A percentile compares a stretch with the other conserved stretches of the same genome.
Conservation (phyloP, 2,113 vertebrate species). For the Pelodiscus sinensis region DNA sequence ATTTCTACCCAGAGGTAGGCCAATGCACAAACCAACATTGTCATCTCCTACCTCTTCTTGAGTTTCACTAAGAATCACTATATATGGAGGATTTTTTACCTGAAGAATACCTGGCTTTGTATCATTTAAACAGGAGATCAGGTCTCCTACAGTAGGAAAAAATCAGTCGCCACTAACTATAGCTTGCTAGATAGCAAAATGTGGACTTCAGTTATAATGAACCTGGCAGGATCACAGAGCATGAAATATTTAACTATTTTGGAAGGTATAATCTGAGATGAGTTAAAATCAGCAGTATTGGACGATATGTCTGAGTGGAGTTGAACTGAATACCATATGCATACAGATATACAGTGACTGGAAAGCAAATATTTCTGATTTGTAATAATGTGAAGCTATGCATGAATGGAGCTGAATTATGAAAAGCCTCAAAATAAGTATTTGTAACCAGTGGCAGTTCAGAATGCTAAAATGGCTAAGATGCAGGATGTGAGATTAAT, state of each 20-base stretch:
- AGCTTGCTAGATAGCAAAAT: neutral
- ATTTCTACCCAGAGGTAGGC: neutral
- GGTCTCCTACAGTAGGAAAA: neutral
- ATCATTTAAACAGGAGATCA: neutral
- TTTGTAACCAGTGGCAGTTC: constrained; percentile 10
- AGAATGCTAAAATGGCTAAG: constrained; percentile 13
- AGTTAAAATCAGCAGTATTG: constrained; percentile 19
- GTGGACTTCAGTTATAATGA: neutral
- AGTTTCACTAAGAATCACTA: neutral
- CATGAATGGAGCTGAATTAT: constrained; percentile 26
- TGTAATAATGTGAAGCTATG: constrained; percentile 9
- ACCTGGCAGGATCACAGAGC: neutral
- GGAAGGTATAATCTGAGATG: neutral
- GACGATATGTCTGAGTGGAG: constrained; percentile 13
- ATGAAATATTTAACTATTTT: constrained; percentile 2
- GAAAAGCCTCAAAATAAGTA: constrained; percentile 23
- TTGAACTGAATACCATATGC: neutral
- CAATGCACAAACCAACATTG: neutral
- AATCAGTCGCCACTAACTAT: neutral
- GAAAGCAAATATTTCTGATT: constrained; percentile 43
- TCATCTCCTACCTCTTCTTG: neutral
- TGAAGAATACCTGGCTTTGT: neutral
- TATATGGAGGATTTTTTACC: neutral
- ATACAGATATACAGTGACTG: neutral
- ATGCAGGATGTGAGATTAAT: constrained; percentile 1